Evolutionary conservation across 2,113 vertebrate species (phyloP).

Genomic region (Perca flavescens): DNA sequence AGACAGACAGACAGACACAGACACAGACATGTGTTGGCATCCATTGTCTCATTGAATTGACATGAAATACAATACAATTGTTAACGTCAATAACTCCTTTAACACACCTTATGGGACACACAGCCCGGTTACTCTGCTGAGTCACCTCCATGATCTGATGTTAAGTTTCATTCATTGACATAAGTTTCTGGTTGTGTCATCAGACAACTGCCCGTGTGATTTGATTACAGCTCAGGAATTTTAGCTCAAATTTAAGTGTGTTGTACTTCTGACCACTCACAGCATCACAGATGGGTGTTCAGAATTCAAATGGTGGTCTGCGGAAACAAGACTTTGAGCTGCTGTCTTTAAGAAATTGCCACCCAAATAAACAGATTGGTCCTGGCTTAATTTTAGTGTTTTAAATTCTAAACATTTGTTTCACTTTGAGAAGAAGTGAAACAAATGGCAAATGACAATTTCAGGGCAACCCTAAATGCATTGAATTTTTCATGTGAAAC

Average conservation of each 20-base stretch:
- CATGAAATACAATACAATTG: not conserved
- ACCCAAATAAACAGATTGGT: not conserved
- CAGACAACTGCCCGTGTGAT: not conserved
- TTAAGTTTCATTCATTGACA: not conserved
- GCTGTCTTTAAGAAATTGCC: not conserved
- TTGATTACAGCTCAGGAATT: not conserved
- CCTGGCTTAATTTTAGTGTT: not conserved
- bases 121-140: not conserved
- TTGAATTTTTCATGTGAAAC: slow-evolving; percentile 7
- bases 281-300: not conserved
- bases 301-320: not conserved
- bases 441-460: no score
- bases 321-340: not conserved
- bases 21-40: not conserved
- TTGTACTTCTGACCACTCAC: not conserved
- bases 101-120: not conserved
- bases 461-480: not conserved
- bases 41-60: not conserved
- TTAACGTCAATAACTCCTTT: not conserved
- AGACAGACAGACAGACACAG: no score
- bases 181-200: not conserved
- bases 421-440: slow-evolving; percentile 12
- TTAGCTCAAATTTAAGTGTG: not conserved
- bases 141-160: not conserved
- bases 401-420: not conserved